phyloP scores from a whole-genome alignment of 2,888 invertebrate species.

The Melangyna quadrimaculata region DNA sequence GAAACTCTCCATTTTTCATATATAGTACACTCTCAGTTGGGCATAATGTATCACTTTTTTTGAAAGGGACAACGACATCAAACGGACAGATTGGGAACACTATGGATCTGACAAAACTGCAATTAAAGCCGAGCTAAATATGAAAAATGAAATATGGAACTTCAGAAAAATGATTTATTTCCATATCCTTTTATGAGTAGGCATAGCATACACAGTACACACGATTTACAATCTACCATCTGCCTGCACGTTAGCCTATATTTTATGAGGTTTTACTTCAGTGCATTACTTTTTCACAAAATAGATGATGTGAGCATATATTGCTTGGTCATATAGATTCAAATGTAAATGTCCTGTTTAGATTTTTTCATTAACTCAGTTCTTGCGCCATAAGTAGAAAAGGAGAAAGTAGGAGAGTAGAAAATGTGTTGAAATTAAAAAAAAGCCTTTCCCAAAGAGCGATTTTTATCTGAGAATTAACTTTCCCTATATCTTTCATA shows the following conservation, averaged over 20 bases:
- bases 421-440: neutral
- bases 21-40: neutral
- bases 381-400: constrained; percentile 1
- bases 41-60: constrained; percentile 24
- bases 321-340: constrained; percentile 23
- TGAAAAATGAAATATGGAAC: constrained; percentile 60
- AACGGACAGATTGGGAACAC: constrained; percentile 61
- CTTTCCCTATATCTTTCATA: neutral
- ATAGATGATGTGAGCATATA: neutral
- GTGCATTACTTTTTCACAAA: constrained; percentile 9
- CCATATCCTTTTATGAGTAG: neutral
- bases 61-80: constrained; percentile 50
- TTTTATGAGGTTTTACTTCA: constrained; percentile 20
- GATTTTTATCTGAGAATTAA: neutral
- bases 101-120: constrained; percentile 58
- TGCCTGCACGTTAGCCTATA: constrained; percentile 42
- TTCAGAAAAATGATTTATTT: constrained; percentile 60
- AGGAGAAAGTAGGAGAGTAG: neutral
- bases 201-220: neutral
- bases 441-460: neutral
- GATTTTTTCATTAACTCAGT: constrained; percentile 17
- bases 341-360: constrained; percentile 24
- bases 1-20: constrained; percentile 43
- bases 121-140: constrained; percentile 57
- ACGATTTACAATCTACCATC: neutral